Percentiles rank a stretch among this genome's conserved stretches.
Conservation (phyloP, 2,797 vertebrate genomes). For the Myotis daubentonii region DNA sequence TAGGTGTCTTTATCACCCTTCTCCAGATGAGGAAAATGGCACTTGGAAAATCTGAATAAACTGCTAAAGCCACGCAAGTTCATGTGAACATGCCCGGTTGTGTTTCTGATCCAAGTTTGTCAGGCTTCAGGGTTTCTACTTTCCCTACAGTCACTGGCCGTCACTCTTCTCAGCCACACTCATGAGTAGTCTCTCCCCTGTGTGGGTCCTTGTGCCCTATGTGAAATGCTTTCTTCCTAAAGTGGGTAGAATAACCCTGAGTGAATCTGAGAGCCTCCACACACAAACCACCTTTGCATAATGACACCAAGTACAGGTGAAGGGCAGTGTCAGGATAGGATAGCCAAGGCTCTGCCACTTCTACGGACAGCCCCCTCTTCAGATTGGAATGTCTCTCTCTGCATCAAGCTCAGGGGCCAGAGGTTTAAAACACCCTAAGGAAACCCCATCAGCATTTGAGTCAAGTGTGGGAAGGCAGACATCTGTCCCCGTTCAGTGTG, state of each 20-base stretch:
- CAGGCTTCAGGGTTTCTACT: neutral
- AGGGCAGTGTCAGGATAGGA: neutral
- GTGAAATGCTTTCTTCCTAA: conserved; percentile 10
- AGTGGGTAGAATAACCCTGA: neutral
- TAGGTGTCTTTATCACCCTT: neutral
- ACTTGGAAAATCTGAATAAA: neutral
- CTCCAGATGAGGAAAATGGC: conserved; percentile 4
- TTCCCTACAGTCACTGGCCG: neutral
- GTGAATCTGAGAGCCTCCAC: neutral
- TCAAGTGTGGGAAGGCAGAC: neutral
- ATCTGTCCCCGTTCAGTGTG: neutral
- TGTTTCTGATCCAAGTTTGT: neutral
- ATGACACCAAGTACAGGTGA: neutral
- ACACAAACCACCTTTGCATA: neutral
- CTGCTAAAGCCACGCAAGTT: neutral
- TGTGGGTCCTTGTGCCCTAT: neutral
- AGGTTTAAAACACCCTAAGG: neutral
- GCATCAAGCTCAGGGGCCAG: neutral
- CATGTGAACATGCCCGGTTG: neutral
- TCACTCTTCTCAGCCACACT: neutral
- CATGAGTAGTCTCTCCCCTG: neutral
- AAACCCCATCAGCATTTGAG: conserved; percentile 27
- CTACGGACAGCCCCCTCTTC: neutral
- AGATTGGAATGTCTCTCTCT: neutral
- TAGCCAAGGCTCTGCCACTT: neutral